Percentiles rank a stretch among this genome's conserved stretches.
These are phyloP conservation scores for Python bivittatus DNA, from an alignment of 2,113 vertebrate genomes.

Conservation along the genomic window DNA sequence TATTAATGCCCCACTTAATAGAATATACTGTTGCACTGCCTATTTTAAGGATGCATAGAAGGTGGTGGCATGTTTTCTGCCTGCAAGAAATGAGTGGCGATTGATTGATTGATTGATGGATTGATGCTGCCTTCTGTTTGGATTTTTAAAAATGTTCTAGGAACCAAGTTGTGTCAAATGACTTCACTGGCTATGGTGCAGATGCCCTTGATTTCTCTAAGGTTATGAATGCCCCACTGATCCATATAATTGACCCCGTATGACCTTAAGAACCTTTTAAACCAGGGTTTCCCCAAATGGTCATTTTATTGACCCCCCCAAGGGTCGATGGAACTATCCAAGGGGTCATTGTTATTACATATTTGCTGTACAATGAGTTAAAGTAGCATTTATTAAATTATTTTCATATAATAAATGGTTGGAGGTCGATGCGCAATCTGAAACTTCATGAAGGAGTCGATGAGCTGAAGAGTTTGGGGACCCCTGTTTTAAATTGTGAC, in stretches of 20 bases:
- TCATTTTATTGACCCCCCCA: background rate
- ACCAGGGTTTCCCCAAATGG: background rate
- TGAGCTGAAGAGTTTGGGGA: no score
- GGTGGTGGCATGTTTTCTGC: background rate
- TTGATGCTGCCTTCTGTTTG: background rate
- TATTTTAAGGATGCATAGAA: background rate
- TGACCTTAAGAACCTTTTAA: background rate
- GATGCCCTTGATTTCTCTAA: background rate
- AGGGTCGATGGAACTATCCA: no score
- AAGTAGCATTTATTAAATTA: no score
- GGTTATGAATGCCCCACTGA: background rate
- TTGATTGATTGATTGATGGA: background rate
- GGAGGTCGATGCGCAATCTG: no score
- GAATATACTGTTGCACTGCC: background rate
- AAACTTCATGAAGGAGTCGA: no score
- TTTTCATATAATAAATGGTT: no score
- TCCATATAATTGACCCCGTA: background rate
- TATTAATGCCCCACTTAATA: background rate
- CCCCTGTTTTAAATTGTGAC: no score
- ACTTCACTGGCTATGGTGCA: background rate
- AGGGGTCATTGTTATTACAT: no score
- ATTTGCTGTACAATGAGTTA: no score
- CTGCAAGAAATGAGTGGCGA: background rate
- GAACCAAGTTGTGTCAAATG: no score
- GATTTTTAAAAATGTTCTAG: background rate